Base-by-base conservation (phyloP, 2,113 vertebrate genomes). In the Chloebia gouldiae region DNA sequence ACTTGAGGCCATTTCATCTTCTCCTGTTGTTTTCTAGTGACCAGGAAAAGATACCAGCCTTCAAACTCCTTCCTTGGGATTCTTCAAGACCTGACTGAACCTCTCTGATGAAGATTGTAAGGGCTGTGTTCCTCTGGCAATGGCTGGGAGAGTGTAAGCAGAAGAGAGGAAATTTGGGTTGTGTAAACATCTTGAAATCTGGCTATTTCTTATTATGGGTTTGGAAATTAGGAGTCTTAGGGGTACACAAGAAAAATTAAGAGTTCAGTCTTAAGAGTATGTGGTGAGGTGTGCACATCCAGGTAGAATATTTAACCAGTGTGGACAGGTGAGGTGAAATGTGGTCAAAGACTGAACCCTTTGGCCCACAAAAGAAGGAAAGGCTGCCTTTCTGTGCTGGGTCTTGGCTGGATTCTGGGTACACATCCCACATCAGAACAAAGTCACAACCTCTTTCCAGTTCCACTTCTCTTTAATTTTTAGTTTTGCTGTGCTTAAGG, bases 321-420 rank as follows among this genome's bases (percentile, higher is more conserved):
- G 31, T 19, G 49, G n/a, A 12, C 13, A 21, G n/a, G 7, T 25
- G 12, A 63, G 31, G 11, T 78, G 15, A 33, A 30, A 40, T 28
- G 22, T 7, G 21, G 65, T 54, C 15, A 42, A 1, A 6, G 45
- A 28, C 28, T 56, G 61, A 39, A 15, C 23, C 13, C 44, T 51
- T 39, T 44, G 33, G 18, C 35, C 28, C 39, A 31, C 1, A 3
- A 22, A 27, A 54, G 40, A 44, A 72, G 42, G 47, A 73, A 56
- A 37, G 2, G 1, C 14, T 11, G 8, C 13, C n/a, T 37, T n/a
- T 40, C 61, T 50, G 13, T 44, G 27, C 54, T 0, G 0, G 18
- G 15, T 30, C 27, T 42, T 60, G 76, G 9, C 33, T 66, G 63
- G 23, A 15, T 54, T 31, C 44, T 20, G n/a, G 25, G n/a, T 25